Percentiles rank a stretch among this genome's conserved stretches.
These are phyloP conservation scores for Margaritifera margaritifera DNA, from an alignment of 2,888 invertebrate genomes.

Conservation along the genomic window DNA sequence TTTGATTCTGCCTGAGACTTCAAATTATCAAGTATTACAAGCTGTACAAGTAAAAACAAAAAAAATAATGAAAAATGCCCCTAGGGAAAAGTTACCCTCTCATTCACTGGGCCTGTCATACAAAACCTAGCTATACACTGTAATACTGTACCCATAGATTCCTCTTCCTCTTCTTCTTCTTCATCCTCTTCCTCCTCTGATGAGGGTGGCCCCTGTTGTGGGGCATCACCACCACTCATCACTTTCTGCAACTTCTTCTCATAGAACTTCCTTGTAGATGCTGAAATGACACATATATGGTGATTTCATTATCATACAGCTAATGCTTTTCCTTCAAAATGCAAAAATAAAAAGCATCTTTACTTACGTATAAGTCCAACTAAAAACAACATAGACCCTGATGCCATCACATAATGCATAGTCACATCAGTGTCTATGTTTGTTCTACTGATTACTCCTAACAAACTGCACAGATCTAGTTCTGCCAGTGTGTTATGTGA, in stretches of 20 bases:
- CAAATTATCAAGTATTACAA: too few relatives aligned
- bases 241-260: constrained; percentile 52
- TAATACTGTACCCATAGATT: constrained; percentile 8
- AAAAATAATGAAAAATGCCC: too few relatives aligned
- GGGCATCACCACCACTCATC: constrained; percentile 27
- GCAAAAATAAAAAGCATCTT: too few relatives aligned
- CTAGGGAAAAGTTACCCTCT: neutral
- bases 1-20: too few relatives aligned
- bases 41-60: too few relatives aligned
- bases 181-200: constrained; percentile 42
- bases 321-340: neutral
- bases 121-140: constrained; percentile 1
- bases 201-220: neutral
- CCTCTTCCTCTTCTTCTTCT: constrained; percentile 37
- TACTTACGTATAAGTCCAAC: too few relatives aligned
- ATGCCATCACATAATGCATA: too few relatives aligned
- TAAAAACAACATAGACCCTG: too few relatives aligned
- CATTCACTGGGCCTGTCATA: neutral
- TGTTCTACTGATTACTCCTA: too few relatives aligned
- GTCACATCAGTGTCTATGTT: too few relatives aligned
- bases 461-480: too few relatives aligned
- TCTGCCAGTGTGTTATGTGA: too few relatives aligned
- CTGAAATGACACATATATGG: constrained; percentile 25
- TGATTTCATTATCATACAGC: neutral
- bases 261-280: constrained; percentile 53